Evolutionary conservation across 1,140 invertebrate species (phyloP).

Genomic region (Epicauta chinensis): DNA sequence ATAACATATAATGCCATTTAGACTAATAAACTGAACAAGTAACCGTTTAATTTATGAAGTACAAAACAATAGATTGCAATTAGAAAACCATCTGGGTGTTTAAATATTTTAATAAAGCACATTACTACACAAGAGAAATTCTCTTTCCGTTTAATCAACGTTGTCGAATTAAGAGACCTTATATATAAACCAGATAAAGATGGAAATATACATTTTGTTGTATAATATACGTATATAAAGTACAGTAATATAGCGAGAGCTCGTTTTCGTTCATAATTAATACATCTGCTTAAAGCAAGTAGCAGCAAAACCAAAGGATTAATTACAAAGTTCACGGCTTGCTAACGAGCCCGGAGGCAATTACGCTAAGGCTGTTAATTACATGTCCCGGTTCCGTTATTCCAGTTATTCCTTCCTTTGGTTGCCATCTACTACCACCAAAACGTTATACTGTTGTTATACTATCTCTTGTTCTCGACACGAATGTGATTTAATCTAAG

Average conservation of each 20-base stretch:
- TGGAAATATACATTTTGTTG: background rate
- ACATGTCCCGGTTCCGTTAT: constrained; percentile 27
- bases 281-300: constrained; percentile 37
- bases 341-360: constrained; percentile 38
- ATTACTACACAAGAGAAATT: background rate
- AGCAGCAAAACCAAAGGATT: constrained; percentile 42
- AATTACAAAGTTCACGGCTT: constrained; percentile 46
- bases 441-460: too few species aligned
- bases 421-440: background rate
- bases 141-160: background rate
- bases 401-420: constrained; percentile 8
- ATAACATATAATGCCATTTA: too few species aligned
- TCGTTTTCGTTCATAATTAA: constrained; percentile 36
- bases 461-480: constrained; percentile 5
- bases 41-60: constrained; percentile 15
- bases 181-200: constrained; percentile 6
- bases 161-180: background rate
- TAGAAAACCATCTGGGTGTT: constrained; percentile 23
- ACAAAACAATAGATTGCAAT: constrained; percentile 20
- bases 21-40: too few species aligned
- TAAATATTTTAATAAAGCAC: constrained; percentile 22
- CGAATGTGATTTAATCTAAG: background rate
- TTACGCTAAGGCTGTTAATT: constrained; percentile 32
- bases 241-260: constrained; percentile 9
- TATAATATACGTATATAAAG: too few species aligned